phyloP scores from a whole-genome alignment of 1,140 invertebrate genomes.

The Protaetia brevitarsis region DNA sequence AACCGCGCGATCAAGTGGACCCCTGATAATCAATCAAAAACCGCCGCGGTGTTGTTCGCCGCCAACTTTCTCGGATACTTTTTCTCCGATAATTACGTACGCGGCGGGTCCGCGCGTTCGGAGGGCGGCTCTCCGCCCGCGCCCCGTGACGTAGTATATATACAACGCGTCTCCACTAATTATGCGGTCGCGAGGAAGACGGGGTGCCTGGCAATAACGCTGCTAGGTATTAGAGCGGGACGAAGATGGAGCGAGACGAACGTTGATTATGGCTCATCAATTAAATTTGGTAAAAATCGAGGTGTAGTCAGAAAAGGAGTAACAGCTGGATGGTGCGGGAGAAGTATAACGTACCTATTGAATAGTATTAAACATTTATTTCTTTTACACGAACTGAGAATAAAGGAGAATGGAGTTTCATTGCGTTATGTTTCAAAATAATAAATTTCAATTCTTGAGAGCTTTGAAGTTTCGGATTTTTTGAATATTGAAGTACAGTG shows the following conservation, averaged over 20 bases:
- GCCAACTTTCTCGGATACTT: conserved; percentile 14
- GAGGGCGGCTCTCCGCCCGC: neutral
- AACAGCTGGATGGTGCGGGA: no score
- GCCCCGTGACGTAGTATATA: neutral
- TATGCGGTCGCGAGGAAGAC: neutral
- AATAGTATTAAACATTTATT: no score
- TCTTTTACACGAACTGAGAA: no score
- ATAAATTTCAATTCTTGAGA: no score
- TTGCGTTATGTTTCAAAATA: no score
- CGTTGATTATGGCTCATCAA: conserved; percentile 5
- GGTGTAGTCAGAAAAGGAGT: no score
- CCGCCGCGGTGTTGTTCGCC: neutral
- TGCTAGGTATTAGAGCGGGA: neutral
- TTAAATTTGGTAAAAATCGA: conserved; percentile 4
- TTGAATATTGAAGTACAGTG: no score
- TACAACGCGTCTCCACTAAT: conserved; percentile 13
- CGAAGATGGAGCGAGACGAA: neutral
- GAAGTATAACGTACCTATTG: no score
- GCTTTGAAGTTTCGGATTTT: no score
- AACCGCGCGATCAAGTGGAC: conserved; percentile 14
- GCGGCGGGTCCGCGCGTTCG: neutral
- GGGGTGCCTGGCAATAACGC: neutral
- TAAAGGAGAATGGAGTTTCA: no score
- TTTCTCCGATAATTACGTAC: conserved; percentile 13
- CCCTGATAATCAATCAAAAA: conserved; percentile 17